Evolutionary conservation across 1,140 invertebrate species (phyloP), one percentile per base, ranked within the genome.

Genomic region (Lepidurus apus): DNA sequence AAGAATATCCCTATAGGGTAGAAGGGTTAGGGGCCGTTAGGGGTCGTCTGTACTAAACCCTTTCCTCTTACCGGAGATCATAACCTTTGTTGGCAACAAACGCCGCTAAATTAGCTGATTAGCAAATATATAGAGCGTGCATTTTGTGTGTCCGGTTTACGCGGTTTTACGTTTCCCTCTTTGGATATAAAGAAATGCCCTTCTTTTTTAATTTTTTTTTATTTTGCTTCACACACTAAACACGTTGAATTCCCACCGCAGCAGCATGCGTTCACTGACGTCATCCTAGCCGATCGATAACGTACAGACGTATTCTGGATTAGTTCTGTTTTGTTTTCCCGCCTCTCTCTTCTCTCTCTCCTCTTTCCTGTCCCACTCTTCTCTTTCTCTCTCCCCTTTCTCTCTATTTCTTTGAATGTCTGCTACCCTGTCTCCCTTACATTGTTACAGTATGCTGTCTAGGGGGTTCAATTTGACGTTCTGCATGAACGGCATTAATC

Each of bases 1-100:
- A 34, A 4, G 3, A 34, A 34, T 34, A 34, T 34, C 34, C 34
- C 34, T 34, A 34, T 34, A 34, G 34, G 34, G 34, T 34, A 34
- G 34, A 3, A 34, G 3, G 34, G 34, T 34, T 34, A 34, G 34
- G n/a, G n/a, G n/a, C n/a, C n/a, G n/a, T 34, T 34, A 34, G 4
- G 34, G 34, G 34, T 34, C 34, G 34, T 34, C 3, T 34, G 34
- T 34, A 34, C 34, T 34, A 34, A 34, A 34, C 34, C 34, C 34
- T 3, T 4, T 34, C 34, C 34, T 34, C 34, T 2, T 34, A 34
- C 34, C 34, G 34, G 34, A 65, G 17, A n/a, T 9, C 53, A 65
- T 65, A 65, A 13, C 53, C 21, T 65, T 65, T 17, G 53, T 65
- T n/a, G 53, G 53, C 53, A 65, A 65, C 53, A 65, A 65, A 21